A percentile compares a stretch with the other conserved stretches of the same genome.
Evolutionary conservation across 2,113 vertebrate genomes (phyloP).

Genomic region (Plecotus auritus): DNA sequence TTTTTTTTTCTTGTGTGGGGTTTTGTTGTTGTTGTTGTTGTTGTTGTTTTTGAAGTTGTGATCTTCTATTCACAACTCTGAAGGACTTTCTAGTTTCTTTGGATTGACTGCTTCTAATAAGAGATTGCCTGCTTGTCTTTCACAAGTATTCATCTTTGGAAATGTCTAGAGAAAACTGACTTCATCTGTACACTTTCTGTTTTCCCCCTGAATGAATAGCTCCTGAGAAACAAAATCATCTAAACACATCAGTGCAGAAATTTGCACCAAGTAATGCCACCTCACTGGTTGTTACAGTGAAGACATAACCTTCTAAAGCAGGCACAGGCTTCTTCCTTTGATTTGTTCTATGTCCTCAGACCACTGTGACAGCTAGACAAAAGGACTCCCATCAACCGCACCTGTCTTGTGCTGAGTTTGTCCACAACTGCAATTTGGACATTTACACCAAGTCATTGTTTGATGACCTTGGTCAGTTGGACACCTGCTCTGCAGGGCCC

Average conservation of each 20-base stretch:
- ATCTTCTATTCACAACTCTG: constrained; percentile 47
- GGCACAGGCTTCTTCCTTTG: constrained; percentile 30
- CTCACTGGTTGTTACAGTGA: background rate
- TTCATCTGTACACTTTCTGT: constrained; percentile 46
- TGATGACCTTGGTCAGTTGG: constrained; percentile 65
- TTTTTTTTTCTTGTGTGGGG: background rate
- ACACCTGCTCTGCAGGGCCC: constrained; percentile 61
- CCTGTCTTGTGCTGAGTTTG: constrained; percentile 56
- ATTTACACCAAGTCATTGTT: constrained; percentile 69
- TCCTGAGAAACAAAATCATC: constrained; percentile 47
- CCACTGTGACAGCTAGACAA: constrained; percentile 60
- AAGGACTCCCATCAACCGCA: constrained; percentile 51
- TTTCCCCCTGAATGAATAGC: constrained; percentile 29
- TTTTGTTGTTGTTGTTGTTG: background rate
- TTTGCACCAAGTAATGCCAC: background rate
- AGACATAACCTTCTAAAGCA: constrained; percentile 52
- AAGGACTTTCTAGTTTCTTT: constrained; percentile 58
- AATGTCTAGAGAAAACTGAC: constrained; percentile 55
- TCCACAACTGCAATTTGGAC: constrained; percentile 56
- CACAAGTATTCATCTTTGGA: constrained; percentile 55
- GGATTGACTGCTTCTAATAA: constrained; percentile 45
- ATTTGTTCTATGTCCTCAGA: constrained; percentile 42
- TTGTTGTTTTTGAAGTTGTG: constrained; percentile 28
- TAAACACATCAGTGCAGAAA: background rate
- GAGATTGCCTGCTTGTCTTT: constrained; percentile 54